phyloP scores from a whole-genome alignment of 2,888 invertebrate genomes.

The Harpagoxenus sublaevis region DNA sequence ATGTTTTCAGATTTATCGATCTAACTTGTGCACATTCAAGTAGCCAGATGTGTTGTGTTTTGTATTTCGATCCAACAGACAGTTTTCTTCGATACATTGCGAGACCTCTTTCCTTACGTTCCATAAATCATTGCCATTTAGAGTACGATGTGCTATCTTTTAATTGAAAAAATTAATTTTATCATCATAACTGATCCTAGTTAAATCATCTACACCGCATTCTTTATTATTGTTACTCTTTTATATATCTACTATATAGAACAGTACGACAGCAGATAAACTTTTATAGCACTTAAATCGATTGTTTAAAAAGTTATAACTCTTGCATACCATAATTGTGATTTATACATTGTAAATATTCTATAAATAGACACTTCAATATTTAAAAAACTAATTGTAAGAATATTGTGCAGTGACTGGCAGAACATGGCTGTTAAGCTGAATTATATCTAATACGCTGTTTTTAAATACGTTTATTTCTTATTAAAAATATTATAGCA shows the following conservation, averaged over 20 bases:
- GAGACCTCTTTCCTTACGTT: background rate
- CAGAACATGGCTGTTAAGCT: background rate
- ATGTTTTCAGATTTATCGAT: conserved; percentile 22
- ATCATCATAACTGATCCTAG: conserved; percentile 27
- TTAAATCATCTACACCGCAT: background rate
- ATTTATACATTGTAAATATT: conserved; percentile 20
- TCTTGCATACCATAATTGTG: conserved; percentile 1
- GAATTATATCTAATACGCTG: background rate
- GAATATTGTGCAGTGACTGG: background rate
- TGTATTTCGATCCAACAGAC: background rate
- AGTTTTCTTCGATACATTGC: conserved; percentile 1
- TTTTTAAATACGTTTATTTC: background rate
- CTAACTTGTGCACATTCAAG: background rate
- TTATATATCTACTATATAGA: background rate
- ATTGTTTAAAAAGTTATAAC: conserved; percentile 25
- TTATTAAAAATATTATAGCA: conserved; percentile 1
- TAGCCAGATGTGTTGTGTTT: background rate
- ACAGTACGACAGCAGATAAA: background rate
- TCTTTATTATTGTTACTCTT: background rate
- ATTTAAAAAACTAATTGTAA: conserved; percentile 3
- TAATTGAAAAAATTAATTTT: conserved; percentile 36
- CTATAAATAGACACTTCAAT: conserved; percentile 13
- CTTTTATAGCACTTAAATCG: conserved; percentile 15
- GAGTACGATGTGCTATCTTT: background rate
- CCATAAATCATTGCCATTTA: conserved; percentile 7